phyloP scores from a whole-genome alignment of 2,888 invertebrate species.

The Scaptomyza tumidula region DNA sequence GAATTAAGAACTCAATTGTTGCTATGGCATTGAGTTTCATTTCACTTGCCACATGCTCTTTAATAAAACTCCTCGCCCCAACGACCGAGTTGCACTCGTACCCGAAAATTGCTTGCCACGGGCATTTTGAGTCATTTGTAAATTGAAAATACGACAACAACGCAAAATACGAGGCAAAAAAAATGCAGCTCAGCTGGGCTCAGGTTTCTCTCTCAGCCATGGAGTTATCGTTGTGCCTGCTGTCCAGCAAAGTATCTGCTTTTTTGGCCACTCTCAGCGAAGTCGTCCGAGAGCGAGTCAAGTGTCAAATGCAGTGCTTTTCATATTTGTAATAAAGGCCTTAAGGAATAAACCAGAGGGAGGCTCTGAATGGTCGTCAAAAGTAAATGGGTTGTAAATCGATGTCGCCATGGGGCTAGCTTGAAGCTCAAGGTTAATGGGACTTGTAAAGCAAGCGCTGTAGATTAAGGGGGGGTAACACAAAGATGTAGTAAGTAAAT shows the following conservation, averaged over 20 bases:
- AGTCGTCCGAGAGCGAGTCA: conserved; percentile 39
- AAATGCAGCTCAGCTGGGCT: conserved; percentile 8
- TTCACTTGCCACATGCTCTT: conserved; percentile 24
- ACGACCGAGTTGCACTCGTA: neutral
- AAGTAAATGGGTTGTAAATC: conserved; percentile 59
- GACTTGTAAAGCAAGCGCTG: neutral
- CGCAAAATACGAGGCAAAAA: neutral
- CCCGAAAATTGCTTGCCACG: conserved; percentile 45
- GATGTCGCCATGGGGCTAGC: conserved; percentile 28
- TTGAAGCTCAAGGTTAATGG: conserved; percentile 28
- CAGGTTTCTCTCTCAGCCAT: conserved; percentile 11
- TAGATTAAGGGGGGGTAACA: neutral
- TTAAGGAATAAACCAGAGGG: conserved; percentile 14
- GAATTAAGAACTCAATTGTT: conserved; percentile 69
- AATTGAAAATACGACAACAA: conserved; percentile 59
- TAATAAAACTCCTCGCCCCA: conserved; percentile 8
- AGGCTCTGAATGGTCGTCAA: conserved; percentile 11
- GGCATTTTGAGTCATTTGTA: conserved; percentile 76
- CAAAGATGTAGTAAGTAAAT: neutral
- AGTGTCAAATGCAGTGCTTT: conserved; percentile 75
- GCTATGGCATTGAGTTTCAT: conserved; percentile 48
- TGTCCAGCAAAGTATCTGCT: conserved; percentile 31
- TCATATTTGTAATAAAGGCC: conserved; percentile 53
- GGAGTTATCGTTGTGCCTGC: neutral
- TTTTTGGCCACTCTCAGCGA: conserved; percentile 47